Percentiles rank a stretch among this genome's conserved stretches.
Conservation (phyloP, 2,888 invertebrate genomes). For the Coenonympha glycerion region DNA sequence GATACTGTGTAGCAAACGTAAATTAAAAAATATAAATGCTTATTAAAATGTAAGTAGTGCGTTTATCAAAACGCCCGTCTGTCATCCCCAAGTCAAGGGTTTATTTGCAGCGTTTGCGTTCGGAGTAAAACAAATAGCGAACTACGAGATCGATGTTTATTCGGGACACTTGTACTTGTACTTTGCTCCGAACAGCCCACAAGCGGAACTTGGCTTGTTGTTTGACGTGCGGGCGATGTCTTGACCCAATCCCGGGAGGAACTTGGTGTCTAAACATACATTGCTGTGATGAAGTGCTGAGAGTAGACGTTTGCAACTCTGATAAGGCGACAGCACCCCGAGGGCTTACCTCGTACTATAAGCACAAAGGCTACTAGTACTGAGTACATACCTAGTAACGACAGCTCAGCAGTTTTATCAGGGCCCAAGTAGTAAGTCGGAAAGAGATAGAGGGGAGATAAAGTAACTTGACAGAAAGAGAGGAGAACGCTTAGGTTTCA, state of each 20-base stretch:
- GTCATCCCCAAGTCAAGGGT: constrained; percentile 29
- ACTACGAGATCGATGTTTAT: constrained; percentile 61
- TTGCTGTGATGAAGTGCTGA: no score
- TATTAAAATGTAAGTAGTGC: neutral
- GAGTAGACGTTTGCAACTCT: no score
- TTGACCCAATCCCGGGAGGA: constrained; percentile 9
- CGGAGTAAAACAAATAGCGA: constrained; percentile 52
- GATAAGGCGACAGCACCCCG: no score
- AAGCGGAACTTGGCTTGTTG: constrained; percentile 43
- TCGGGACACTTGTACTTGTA: constrained; percentile 48
- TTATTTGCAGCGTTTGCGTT: constrained; percentile 41
- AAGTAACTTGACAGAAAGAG: no score
- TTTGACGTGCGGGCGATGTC: constrained; percentile 18
- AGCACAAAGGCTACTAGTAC: no score
- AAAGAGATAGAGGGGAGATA: no score
- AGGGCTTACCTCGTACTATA: no score
- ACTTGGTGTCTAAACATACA: neutral
- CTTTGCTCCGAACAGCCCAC: constrained; percentile 40
- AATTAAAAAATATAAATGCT: neutral
- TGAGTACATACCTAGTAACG: no score
- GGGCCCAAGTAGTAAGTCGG: no score
- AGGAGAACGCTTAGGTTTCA: no score
- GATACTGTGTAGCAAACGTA: no score
- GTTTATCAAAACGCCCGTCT: constrained; percentile 15
- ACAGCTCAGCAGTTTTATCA: no score